Percentiles rank a stretch among this genome's conserved stretches.
These are phyloP conservation scores for Callopanchax toddi DNA, from an alignment of 2,113 vertebrate species.

Conservation along the genomic window DNA sequence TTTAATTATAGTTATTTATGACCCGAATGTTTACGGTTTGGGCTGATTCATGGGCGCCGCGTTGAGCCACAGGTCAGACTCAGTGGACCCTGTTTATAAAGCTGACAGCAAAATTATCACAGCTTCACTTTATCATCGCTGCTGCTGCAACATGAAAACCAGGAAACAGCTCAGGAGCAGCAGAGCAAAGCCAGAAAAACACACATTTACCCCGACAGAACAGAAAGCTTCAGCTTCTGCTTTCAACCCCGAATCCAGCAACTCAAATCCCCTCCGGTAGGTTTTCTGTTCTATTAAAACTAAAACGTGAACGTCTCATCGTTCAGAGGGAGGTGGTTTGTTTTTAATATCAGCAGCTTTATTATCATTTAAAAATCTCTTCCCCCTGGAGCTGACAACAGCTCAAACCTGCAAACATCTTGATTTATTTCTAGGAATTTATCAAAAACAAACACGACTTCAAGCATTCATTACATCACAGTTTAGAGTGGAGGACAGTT, in stretches of 20 bases:
- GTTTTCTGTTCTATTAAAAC: no score
- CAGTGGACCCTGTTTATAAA: conserved; percentile 62
- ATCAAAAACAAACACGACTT: neutral
- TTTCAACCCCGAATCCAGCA: neutral
- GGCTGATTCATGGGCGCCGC: conserved; percentile 68
- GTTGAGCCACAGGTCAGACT: conserved; percentile 56
- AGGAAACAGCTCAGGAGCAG: neutral
- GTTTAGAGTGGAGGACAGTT: neutral
- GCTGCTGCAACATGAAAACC: conserved; percentile 3
- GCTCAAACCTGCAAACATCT: neutral
- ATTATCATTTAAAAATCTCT: conserved; percentile 23
- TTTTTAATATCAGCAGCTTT: conserved; percentile 18
- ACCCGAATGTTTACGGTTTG: conserved; percentile 63
- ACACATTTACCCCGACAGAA: neutral
- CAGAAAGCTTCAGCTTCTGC: neutral
- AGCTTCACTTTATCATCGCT: conserved; percentile 57
- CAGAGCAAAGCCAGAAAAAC: neutral
- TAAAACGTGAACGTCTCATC: no score
- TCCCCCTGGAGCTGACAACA: no score
- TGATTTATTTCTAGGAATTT: neutral
- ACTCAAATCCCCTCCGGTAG: no score
- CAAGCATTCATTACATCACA: neutral
- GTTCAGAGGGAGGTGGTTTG: no score
- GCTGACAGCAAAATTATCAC: conserved; percentile 63
- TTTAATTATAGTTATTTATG: conserved; percentile 78